Conservation (phyloP, 1,140 invertebrate species). For the Drosophila mojavensis region DNA sequence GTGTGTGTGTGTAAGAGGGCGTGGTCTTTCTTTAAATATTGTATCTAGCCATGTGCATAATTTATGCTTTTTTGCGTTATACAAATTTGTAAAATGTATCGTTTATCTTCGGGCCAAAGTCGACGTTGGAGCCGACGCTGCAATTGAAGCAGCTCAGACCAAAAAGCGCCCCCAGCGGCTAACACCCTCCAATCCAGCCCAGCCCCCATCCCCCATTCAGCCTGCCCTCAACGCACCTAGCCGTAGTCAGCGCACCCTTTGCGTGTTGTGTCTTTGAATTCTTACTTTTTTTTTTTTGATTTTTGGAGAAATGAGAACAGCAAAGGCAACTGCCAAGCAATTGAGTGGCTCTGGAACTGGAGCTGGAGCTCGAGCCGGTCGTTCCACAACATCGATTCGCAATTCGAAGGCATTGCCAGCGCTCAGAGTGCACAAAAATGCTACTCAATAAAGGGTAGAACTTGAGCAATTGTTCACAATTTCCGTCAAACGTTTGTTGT, state of each 20-base stretch:
- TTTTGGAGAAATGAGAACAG: constrained; percentile 10
- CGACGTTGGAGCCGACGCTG: constrained; percentile 31
- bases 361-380: neutral
- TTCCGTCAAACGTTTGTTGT: neutral
- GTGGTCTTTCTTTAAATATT: constrained; percentile 46
- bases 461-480: neutral
- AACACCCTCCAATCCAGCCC: constrained; percentile 18
- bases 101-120: constrained; percentile 63
- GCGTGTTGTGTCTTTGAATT: constrained; percentile 45
- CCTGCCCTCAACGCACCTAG: constrained; percentile 22
- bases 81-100: constrained; percentile 78
- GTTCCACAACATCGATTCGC: constrained; percentile 58
- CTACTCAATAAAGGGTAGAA: neutral
- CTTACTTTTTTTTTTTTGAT: constrained; percentile 12
- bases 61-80: constrained; percentile 76
- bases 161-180: constrained; percentile 21
- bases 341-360: constrained; percentile 16
- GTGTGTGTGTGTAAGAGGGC: constrained; percentile 19
- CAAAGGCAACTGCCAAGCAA: constrained; percentile 12
- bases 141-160: constrained; percentile 9
- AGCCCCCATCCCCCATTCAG: neutral
- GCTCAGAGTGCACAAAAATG: constrained; percentile 10
- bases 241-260: constrained; percentile 38
- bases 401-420: constrained; percentile 57
- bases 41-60: constrained; percentile 55